Conservation (phyloP, 2,888 invertebrate species). For the Erynnis tages region DNA sequence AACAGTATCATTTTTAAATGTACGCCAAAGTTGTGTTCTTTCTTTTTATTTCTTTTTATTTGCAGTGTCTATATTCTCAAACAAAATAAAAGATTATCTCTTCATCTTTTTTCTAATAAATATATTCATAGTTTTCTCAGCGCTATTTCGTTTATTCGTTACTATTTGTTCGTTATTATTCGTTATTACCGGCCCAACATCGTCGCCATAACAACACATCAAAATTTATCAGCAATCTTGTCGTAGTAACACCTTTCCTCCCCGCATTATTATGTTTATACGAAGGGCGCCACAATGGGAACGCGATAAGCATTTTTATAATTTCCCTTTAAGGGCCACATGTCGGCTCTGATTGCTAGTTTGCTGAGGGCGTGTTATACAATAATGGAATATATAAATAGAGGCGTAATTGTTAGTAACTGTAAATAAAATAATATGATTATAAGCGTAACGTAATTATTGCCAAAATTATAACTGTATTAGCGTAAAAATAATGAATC, state of each 20-base stretch:
- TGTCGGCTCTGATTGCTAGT: constrained; percentile 23
- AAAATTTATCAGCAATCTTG: constrained; percentile 14
- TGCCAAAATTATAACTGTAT: no score
- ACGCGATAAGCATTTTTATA: constrained; percentile 32
- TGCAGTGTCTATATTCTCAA: no score
- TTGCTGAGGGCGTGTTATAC: background rate
- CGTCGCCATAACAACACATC: background rate
- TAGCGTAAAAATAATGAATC: no score
- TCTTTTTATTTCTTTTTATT: no score
- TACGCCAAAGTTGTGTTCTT: no score
- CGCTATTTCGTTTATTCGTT: no score
- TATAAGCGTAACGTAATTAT: no score
- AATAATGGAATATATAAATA: background rate
- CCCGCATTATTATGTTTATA: constrained; percentile 10
- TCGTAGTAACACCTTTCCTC: constrained; percentile 6
- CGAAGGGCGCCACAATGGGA: constrained; percentile 22
- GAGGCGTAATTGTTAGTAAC: background rate
- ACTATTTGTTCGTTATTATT: background rate
- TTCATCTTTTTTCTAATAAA: no score
- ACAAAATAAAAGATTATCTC: no score
- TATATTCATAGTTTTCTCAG: no score
- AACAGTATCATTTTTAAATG: no score
- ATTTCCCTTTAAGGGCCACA: constrained; percentile 24
- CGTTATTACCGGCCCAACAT: background rate
- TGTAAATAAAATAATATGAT: no score